These are phyloP conservation scores for Catocala fraxini DNA, from an alignment of 2,888 invertebrate species.

Conservation along the genomic window DNA sequence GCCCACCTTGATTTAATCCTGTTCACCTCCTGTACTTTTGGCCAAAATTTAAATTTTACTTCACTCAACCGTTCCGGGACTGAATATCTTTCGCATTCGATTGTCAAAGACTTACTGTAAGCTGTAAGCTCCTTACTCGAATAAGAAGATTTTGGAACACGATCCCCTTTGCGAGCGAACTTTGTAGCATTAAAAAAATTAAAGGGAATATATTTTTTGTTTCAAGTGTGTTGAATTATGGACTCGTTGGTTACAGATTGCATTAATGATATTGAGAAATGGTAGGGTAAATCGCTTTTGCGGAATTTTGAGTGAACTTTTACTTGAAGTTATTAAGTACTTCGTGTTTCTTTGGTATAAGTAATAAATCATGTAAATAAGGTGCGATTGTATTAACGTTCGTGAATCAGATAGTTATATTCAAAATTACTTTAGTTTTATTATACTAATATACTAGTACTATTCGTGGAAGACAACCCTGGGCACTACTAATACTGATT, in stretches of 20 bases:
- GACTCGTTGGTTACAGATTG: conserved; percentile 26
- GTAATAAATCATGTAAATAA: no score
- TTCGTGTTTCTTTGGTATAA: no score
- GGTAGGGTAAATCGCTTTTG: conserved; percentile 4
- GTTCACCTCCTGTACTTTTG: conserved; percentile 39
- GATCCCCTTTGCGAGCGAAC: conserved; percentile 68
- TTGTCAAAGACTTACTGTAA: conserved; percentile 81
- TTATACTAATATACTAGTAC: no score
- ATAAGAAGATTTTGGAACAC: conserved; percentile 78
- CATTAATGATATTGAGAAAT: conserved; percentile 30
- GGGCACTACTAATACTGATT: no score
- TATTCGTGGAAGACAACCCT: no score
- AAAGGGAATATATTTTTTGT: conserved; percentile 56
- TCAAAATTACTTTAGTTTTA: no score
- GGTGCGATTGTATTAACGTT: no score
- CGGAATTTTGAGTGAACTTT: not conserved
- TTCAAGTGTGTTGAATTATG: conserved; percentile 42
- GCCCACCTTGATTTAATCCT: conserved; percentile 48
- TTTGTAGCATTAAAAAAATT: conserved; percentile 77
- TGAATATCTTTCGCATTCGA: conserved; percentile 75
- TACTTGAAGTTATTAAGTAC: conserved; percentile 1
- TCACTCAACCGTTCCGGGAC: conserved; percentile 46
- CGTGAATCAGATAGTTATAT: no score
- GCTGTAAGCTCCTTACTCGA: conserved; percentile 79
- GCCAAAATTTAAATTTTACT: conserved; percentile 56